phyloP scores from a whole-genome alignment of 2,797 vertebrate genomes.

The Coilia nasus region DNA sequence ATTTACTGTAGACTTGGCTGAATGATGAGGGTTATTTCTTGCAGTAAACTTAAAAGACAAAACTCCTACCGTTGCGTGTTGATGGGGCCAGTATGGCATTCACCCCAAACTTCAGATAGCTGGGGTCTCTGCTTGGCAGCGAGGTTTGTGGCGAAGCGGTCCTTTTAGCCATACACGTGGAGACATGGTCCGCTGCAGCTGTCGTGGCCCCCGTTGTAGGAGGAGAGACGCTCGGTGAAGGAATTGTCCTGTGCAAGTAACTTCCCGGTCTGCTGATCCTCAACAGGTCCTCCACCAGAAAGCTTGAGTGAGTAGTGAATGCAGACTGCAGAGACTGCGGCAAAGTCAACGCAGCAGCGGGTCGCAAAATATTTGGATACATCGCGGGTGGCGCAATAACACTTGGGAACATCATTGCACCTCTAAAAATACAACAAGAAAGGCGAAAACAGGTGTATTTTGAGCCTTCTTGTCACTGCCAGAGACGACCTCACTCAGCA shows the following conservation, averaged over 20 bases:
- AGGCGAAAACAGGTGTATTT: conserved; percentile 26
- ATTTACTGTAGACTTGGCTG: neutral
- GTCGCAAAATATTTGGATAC: conserved; percentile 85
- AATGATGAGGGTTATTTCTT: neutral
- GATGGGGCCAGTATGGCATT: conserved; percentile 91
- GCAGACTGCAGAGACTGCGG: conserved; percentile 83
- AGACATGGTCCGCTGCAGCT: conserved; percentile 37
- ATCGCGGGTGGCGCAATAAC: conserved; percentile 86
- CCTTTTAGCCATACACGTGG: conserved; percentile 60
- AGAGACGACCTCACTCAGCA: conserved; percentile 57
- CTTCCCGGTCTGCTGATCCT: conserved; percentile 81
- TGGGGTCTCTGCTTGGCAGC: conserved; percentile 67
- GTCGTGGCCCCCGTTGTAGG: conserved; percentile 64
- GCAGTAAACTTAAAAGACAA: neutral
- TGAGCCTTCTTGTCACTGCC: conserved; percentile 43
- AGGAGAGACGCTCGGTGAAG: conserved; percentile 73
- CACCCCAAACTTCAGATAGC: conserved; percentile 93
- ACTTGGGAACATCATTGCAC: conserved; percentile 90
- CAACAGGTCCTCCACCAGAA: conserved; percentile 91
- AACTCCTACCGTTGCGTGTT: conserved; percentile 81
- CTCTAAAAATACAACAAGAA: conserved; percentile 20
- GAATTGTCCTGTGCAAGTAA: conserved; percentile 78
- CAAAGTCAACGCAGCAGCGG: conserved; percentile 80
- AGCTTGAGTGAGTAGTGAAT: conserved; percentile 82
- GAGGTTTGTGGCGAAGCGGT: conserved; percentile 68